Conservation (phyloP, 1,140 invertebrate genomes). For the Drosophila bocqueti region DNA sequence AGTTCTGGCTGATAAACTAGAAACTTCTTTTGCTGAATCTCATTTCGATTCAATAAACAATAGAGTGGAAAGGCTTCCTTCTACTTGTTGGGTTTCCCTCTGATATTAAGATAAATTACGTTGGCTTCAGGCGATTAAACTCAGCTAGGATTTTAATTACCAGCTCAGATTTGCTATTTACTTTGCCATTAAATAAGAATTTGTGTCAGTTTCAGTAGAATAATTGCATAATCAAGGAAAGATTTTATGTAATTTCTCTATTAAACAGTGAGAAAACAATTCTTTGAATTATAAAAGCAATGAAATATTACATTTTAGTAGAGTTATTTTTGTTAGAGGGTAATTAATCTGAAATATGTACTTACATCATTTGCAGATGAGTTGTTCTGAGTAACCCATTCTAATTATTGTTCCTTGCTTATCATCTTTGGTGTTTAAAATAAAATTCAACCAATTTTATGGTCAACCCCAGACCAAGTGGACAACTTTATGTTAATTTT, state of each 20-base stretch:
- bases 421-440: background rate
- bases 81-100: background rate
- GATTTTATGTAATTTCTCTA: background rate
- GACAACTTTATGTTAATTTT: background rate
- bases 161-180: background rate
- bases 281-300: background rate
- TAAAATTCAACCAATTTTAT: background rate
- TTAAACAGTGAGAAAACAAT: background rate
- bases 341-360: background rate
- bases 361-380: background rate
- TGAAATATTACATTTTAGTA: background rate
- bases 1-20: constrained; percentile 37
- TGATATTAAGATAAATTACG: constrained; percentile 17
- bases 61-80: constrained; percentile 20
- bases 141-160: background rate
- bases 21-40: constrained; percentile 37
- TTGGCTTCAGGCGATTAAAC: constrained; percentile 1
- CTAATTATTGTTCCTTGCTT: background rate
- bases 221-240: background rate
- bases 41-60: constrained; percentile 61
- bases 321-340: background rate
- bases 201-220: constrained; percentile 24
- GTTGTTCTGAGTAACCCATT: background rate
- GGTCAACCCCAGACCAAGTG: constrained; percentile 14
- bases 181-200: constrained; percentile 1